Evolutionary conservation across 2,113 vertebrate species (phyloP).

Genomic region (Pygoscelis antarcticus): DNA sequence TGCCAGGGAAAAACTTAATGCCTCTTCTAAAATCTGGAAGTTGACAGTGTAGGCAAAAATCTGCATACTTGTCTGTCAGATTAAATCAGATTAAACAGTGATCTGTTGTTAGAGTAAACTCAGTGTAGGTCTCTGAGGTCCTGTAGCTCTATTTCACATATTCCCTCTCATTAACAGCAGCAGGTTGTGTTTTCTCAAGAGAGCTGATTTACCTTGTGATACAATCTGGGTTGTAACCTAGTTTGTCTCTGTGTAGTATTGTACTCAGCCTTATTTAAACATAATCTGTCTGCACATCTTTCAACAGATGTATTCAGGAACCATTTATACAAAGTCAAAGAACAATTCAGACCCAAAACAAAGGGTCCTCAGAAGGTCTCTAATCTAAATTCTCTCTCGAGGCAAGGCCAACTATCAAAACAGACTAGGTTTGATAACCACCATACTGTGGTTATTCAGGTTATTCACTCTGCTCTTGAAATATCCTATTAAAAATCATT

Average conservation of each 20-base stretch:
- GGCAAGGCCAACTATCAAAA: background rate
- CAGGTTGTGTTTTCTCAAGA: background rate
- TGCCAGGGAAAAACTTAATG: background rate
- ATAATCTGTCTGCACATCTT: background rate
- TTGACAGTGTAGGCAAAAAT: background rate
- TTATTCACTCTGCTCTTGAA: background rate
- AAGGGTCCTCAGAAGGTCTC: background rate
- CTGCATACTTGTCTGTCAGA: background rate
- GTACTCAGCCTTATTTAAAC: background rate
- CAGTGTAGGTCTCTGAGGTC: accelerated
- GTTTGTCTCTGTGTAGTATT: background rate
- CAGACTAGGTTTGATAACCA: background rate
- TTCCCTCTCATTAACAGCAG: background rate
- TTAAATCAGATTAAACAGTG: background rate
- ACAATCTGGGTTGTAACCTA: background rate
- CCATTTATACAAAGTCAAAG: background rate
- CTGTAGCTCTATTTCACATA: background rate
- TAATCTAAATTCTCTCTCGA: background rate
- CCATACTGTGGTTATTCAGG: background rate
- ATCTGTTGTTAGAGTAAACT: background rate
- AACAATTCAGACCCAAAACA: background rate
- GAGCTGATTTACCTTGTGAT: background rate
- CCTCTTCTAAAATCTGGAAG: background rate
- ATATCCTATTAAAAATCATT: background rate
- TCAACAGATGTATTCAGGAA: background rate